Evolutionary conservation across 2,797 vertebrate genomes (phyloP).

Genomic region (Urosaurus nigricauda): DNA sequence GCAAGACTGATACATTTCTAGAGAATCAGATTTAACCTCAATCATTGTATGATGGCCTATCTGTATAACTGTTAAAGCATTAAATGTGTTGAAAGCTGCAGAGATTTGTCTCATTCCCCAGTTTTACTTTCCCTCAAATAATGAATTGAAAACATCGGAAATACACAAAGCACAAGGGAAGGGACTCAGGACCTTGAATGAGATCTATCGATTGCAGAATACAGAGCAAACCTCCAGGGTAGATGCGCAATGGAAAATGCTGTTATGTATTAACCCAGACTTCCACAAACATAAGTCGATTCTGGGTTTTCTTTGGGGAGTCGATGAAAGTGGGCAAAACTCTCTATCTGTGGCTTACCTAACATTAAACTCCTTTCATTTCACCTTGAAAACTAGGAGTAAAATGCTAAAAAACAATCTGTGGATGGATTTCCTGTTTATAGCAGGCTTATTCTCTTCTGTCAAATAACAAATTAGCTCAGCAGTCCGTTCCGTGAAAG

Average conservation of each 20-base stretch:
- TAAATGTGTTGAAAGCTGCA: background rate
- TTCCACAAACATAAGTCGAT: slow-evolving; percentile 11
- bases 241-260: slow-evolving; percentile 25
- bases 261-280: slow-evolving; percentile 6
- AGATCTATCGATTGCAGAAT: slow-evolving; percentile 17
- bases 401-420: background rate
- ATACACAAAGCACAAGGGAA: background rate
- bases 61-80: background rate
- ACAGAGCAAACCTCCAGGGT: slow-evolving; percentile 10
- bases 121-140: slow-evolving; percentile 5
- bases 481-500: background rate
- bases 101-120: background rate
- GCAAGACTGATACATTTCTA: slow-evolving; percentile 4
- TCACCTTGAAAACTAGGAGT: slow-evolving; percentile 14
- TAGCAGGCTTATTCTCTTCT: background rate
- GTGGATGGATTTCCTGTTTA: too few relatives aligned
- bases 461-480: background rate
- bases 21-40: slow-evolving; percentile 10
- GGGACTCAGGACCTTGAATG: slow-evolving; percentile 20
- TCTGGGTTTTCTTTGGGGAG: slow-evolving; percentile 26
- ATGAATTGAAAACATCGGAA: slow-evolving; percentile 22
- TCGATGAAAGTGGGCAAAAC: background rate
- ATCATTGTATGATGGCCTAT: background rate
- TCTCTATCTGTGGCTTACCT: background rate
- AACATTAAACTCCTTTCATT: background rate